Percentiles rank a stretch among this genome's conserved stretches.
These are phyloP conservation scores for Condylura cristata DNA, from an alignment of 2,113 vertebrate species.

Conservation along the genomic window DNA sequence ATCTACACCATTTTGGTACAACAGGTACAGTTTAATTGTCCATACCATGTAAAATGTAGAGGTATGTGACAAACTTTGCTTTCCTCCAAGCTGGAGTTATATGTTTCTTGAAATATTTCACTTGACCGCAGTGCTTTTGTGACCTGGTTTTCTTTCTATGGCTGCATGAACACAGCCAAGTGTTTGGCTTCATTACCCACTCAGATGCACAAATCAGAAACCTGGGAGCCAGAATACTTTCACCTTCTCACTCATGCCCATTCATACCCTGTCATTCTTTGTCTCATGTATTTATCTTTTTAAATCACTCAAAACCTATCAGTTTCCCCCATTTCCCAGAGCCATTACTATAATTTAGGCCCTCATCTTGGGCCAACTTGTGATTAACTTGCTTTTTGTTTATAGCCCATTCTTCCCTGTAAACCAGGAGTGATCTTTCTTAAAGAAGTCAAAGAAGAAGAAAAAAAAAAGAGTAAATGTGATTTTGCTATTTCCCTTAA, in stretches of 20 bases:
- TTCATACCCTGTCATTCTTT: background rate
- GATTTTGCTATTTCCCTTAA: background rate
- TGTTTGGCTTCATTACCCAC: background rate
- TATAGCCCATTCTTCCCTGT: background rate
- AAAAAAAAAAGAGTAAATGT: background rate
- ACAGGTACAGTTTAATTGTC: background rate
- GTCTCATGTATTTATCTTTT: background rate
- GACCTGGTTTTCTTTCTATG: background rate
- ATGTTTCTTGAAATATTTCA: background rate
- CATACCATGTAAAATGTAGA: no score
- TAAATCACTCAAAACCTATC: background rate
- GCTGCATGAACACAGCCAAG: background rate
- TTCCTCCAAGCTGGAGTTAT: background rate
- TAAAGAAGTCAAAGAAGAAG: background rate
- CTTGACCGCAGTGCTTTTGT: background rate
- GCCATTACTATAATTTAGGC: background rate
- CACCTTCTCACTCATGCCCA: background rate
- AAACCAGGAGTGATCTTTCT: background rate
- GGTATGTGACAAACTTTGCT: background rate
- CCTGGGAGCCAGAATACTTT: background rate
- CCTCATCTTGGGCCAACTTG: background rate
- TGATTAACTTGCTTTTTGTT: conserved; percentile 37
- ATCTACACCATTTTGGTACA: background rate
- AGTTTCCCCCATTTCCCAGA: background rate
- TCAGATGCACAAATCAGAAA: background rate